phyloP scores from a whole-genome alignment of 2,888 invertebrate genomes.

The Pollenia griseotomentosa region DNA sequence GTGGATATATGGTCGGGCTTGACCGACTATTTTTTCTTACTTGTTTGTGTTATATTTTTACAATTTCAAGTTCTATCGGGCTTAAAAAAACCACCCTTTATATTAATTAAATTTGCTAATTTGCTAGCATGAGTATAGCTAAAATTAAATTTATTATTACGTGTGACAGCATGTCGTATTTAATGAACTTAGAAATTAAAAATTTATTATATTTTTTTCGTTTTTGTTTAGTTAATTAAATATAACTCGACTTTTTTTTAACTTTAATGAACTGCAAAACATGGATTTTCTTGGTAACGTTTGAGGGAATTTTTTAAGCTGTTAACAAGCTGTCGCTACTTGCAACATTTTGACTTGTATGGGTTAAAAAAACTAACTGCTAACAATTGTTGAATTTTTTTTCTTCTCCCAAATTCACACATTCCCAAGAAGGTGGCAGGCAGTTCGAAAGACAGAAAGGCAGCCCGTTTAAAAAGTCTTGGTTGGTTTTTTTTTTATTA shows the following conservation, averaged over 20 bases:
- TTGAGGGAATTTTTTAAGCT: conserved; percentile 1
- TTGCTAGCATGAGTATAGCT: not conserved
- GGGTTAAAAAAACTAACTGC: conserved; percentile 3
- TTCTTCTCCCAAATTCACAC: conserved; percentile 51
- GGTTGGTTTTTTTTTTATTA: not conserved
- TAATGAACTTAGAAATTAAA: conserved; percentile 29
- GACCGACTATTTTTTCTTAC: too few relatives aligned
- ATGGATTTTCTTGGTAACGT: conserved; percentile 4
- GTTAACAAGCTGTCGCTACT: conserved; percentile 59
- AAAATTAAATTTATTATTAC: not conserved
- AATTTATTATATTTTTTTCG: conserved; percentile 18
- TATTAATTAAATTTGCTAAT: not conserved
- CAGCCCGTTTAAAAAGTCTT: not conserved
- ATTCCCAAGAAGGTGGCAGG: conserved; percentile 27
- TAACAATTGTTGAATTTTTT: conserved; percentile 48
- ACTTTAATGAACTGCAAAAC: conserved; percentile 58
- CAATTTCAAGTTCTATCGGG: too few relatives aligned
- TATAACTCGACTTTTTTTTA: conserved; percentile 35
- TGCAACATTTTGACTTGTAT: conserved; percentile 61
- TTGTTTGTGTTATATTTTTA: too few relatives aligned
- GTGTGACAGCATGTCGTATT: conserved; percentile 11
- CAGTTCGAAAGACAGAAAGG: not conserved
- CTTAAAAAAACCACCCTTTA: too few relatives aligned
- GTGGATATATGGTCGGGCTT: too few relatives aligned
- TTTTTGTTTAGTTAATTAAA: conserved; percentile 19